Conservation (phyloP, 2,888 invertebrate genomes). For the Pandemis heparana region DNA sequence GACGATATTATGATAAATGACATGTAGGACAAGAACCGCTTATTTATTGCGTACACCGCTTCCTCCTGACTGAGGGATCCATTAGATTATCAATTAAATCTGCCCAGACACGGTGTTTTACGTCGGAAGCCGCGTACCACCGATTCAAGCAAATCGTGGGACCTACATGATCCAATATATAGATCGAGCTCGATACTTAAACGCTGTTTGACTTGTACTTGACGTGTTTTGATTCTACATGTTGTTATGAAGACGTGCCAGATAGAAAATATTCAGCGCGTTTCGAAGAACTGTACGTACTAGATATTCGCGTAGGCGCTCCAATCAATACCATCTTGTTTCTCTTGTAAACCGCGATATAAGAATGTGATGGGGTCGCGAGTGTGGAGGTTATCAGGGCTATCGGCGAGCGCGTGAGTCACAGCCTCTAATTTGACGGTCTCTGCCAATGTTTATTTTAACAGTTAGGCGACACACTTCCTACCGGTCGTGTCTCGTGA, state of each 20-base stretch:
- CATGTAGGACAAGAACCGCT: slow-evolving; percentile 39
- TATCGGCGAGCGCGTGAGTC: slow-evolving; percentile 54
- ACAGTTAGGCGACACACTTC: slow-evolving; percentile 80
- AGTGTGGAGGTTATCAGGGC: slow-evolving; percentile 48
- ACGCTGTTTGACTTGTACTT: not conserved
- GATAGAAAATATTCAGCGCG: slow-evolving; percentile 30
- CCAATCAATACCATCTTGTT: slow-evolving; percentile 39
- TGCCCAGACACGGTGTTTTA: slow-evolving; percentile 4
- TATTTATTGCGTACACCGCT: slow-evolving; percentile 35
- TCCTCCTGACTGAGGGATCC: slow-evolving; percentile 22
- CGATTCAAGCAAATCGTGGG: not conserved
- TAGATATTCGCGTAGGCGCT: slow-evolving; percentile 33
- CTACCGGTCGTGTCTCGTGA: slow-evolving; percentile 55
- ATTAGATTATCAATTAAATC: slow-evolving; percentile 41
- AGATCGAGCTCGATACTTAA: too few relatives aligned
- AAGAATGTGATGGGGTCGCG: slow-evolving; percentile 38
- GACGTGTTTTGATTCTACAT: slow-evolving; percentile 8
- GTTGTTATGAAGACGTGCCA: slow-evolving; percentile 18
- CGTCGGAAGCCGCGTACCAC: not conserved
- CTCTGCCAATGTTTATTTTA: slow-evolving; percentile 74
- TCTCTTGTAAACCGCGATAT: slow-evolving; percentile 24
- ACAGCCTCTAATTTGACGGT: slow-evolving; percentile 72
- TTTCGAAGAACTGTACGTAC: slow-evolving; percentile 29
- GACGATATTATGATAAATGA: slow-evolving; percentile 41
- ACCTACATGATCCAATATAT: not conserved